These are phyloP conservation scores for Chloroceryle aenea DNA, from an alignment of 2,113 vertebrate genomes.

Conservation along the genomic window DNA sequence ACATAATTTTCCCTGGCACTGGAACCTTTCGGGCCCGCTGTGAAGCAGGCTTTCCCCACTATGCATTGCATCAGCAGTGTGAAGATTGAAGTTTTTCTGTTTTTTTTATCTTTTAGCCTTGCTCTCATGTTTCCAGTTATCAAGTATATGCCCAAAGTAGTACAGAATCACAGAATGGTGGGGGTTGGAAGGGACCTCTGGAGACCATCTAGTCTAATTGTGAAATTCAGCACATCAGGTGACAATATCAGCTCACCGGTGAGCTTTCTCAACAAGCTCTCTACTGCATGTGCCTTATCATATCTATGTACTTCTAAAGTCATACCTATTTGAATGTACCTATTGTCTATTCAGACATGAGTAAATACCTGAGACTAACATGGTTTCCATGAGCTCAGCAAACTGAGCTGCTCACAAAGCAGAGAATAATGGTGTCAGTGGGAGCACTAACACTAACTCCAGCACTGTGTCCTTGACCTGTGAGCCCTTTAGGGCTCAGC, in stretches of 20 bases:
- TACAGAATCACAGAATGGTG: no score
- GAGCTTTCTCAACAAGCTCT: background rate
- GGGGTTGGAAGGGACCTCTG: no score
- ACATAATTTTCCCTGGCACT: background rate
- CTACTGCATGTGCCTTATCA: background rate
- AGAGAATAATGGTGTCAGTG: background rate
- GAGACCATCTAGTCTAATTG: no score
- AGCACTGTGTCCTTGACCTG: background rate
- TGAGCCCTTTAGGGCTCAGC: background rate
- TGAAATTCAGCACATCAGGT: background rate
- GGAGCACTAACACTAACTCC: background rate
- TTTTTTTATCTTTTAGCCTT: background rate
- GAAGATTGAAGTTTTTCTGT: background rate
- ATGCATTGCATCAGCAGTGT: background rate
- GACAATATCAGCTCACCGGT: background rate
- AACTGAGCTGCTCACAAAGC: background rate
- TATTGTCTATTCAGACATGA: rapidly evolving
- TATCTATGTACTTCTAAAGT: background rate
- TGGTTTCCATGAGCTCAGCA: background rate
- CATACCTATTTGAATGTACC: background rate
- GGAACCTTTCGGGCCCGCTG: background rate
- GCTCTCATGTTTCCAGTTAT: background rate
- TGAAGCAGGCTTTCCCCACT: background rate
- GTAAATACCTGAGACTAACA: rapidly evolving
- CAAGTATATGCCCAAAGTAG: background rate